Conservation (phyloP, 2,888 invertebrate species). For the Meganola albula region DNA sequence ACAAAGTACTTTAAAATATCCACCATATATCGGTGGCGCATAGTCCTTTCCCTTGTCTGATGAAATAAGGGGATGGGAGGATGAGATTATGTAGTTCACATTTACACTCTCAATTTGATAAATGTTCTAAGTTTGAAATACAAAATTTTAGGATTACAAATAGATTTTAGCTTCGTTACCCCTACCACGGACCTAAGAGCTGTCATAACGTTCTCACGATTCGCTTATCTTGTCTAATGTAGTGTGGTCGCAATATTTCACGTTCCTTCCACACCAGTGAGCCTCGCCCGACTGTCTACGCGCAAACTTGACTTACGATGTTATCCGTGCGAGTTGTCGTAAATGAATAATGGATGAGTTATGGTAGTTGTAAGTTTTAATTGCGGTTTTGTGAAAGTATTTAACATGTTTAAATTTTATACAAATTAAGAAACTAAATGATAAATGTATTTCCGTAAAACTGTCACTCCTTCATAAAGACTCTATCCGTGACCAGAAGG, state of each 20-base stretch:
- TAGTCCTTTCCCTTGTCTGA: no score
- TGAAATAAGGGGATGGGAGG: no score
- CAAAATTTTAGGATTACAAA: no score
- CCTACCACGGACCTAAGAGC: constrained; percentile 18
- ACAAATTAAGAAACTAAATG: no score
- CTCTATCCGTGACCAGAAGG: no score
- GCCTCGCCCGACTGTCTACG: constrained; percentile 34
- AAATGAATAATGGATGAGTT: constrained; percentile 15
- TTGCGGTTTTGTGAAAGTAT: background rate
- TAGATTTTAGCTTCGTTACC: constrained; percentile 19
- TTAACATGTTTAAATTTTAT: background rate
- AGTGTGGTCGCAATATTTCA: constrained; percentile 38
- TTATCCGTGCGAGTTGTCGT: constrained; percentile 10
- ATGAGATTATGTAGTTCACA: no score
- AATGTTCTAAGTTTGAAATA: no score
- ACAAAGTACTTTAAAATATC: no score
- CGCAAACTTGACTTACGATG: constrained; percentile 24
- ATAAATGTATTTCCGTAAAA: no score
- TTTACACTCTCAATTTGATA: no score
- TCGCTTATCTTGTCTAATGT: constrained; percentile 36
- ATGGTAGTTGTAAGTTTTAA: constrained; percentile 3
- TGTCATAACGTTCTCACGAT: constrained; percentile 29
- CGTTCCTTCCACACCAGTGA: constrained; percentile 30
- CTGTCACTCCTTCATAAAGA: no score
- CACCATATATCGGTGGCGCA: no score